Percentiles rank a stretch among this genome's conserved stretches.
Conservation (phyloP, 2,113 vertebrate species). For the Cairina moschata region DNA sequence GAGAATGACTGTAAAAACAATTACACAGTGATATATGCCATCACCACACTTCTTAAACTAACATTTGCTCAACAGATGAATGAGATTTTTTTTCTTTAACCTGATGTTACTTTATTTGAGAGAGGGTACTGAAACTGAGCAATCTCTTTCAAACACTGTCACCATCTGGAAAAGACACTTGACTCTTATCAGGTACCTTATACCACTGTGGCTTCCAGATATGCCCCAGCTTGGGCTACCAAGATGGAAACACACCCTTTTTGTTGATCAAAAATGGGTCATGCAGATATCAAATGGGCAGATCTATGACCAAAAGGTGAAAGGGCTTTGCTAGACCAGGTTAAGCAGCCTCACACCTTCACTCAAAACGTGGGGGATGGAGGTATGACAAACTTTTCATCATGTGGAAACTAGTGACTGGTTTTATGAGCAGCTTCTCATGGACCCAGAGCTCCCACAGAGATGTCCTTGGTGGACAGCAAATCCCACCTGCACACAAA, state of each 20-base stretch:
- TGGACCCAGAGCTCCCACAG: not conserved
- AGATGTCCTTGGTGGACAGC: not conserved
- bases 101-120: not conserved
- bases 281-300: not conserved
- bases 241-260: not conserved
- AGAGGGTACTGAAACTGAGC: not conserved
- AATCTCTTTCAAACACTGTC: not conserved
- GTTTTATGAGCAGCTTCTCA: not conserved
- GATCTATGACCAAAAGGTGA: not conserved
- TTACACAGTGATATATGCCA: not conserved
- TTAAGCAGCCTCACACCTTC: not conserved
- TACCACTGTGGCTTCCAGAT: not conserved
- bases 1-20: not conserved
- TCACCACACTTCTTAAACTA: not conserved
- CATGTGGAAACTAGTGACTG: not conserved
- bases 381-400: not conserved
- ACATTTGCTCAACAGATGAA: not conserved
- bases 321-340: not conserved
- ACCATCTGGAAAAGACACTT: not conserved
- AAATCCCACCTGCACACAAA: not conserved
- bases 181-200: not conserved
- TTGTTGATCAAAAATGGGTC: fast-evolving
- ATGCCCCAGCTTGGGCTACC: fast-evolving
- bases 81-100: not conserved
- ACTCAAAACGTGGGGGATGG: not conserved